These are phyloP conservation scores for Anas acuta DNA, from an alignment of 2,797 vertebrate species.

Conservation along the genomic window DNA sequence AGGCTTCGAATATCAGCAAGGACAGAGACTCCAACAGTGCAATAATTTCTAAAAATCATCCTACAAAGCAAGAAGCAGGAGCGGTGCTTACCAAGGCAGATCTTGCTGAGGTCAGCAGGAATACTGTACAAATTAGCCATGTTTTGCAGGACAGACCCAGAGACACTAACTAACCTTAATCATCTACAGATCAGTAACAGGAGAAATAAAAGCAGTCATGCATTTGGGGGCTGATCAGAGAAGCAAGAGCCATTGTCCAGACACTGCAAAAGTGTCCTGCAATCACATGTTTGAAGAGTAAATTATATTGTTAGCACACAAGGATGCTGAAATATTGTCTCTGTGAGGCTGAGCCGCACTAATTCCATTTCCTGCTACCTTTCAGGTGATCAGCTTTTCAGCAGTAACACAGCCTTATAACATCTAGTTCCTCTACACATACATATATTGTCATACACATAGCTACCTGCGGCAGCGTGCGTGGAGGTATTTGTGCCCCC, in stretches of 20 bases:
- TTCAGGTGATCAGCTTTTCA: background rate
- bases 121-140: background rate
- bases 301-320: background rate
- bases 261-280: background rate
- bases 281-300: background rate
- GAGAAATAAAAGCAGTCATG: background rate
- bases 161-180: background rate
- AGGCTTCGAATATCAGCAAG: background rate
- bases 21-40: background rate
- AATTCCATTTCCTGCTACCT: background rate
- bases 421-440: background rate
- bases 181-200: background rate
- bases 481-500: fast-evolving
- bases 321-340: background rate
- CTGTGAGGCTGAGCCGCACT: background rate
- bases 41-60: background rate
- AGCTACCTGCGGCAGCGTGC: background rate
- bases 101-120: background rate
- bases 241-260: background rate
- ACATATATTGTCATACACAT: background rate
- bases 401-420: background rate
- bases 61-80: background rate
- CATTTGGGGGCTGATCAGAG: background rate
- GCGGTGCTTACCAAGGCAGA: background rate
- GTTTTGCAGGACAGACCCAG: background rate